Evolutionary conservation across 2,113 vertebrate species (phyloP).

Genomic region (Gorsachius goisagi): DNA sequence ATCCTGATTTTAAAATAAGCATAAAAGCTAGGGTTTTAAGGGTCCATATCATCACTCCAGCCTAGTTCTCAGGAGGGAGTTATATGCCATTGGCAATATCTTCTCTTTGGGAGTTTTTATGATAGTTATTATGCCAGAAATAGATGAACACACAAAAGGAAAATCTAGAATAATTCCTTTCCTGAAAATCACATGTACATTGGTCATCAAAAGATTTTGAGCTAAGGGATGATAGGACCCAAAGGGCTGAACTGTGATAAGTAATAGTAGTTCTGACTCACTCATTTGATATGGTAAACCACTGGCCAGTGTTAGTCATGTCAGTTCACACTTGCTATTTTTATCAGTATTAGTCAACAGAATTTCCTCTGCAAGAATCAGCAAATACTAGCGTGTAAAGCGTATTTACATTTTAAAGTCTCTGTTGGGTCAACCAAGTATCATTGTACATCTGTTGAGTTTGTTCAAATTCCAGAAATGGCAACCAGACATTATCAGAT

Average conservation of each 20-base stretch:
- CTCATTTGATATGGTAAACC: neutral
- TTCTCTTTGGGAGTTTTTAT: neutral
- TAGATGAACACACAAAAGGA: neutral
- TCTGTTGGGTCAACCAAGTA: neutral
- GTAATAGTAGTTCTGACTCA: neutral
- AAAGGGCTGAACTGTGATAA: neutral
- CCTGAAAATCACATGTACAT: neutral
- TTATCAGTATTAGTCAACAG: neutral
- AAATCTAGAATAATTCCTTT: neutral
- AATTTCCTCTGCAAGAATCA: neutral
- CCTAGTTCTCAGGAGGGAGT: neutral
- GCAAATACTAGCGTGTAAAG: neutral
- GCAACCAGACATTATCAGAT: slow-evolving; percentile 19
- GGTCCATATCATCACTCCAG: neutral
- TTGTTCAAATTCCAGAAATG: slow-evolving; percentile 9
- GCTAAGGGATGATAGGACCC: neutral
- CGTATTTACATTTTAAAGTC: slow-evolving; percentile 28
- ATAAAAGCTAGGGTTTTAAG: neutral
- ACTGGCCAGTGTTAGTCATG: neutral
- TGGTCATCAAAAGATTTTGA: neutral
- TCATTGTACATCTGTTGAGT: neutral
- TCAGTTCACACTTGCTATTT: neutral
- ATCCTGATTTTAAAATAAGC: neutral
- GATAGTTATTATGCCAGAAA: neutral
- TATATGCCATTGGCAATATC: neutral